Conservation (phyloP, 1,140 invertebrate species). For the Scaptomyza graminum region DNA sequence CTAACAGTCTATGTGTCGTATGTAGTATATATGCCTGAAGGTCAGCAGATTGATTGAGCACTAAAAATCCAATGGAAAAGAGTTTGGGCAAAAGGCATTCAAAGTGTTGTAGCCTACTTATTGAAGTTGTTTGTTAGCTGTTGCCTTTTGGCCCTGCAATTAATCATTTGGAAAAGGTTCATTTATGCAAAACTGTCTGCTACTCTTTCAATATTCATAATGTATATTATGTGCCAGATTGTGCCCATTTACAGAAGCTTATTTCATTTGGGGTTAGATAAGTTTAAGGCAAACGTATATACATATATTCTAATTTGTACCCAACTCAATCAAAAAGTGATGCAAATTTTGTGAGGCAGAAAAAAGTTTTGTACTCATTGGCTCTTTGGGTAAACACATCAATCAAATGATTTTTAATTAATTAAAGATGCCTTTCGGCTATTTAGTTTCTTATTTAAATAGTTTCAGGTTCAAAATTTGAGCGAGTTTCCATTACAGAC, state of each 20-base stretch:
- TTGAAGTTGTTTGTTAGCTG: constrained; percentile 54
- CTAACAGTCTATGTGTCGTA: not conserved
- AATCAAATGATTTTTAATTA: not conserved
- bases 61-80: constrained; percentile 25
- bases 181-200: not conserved
- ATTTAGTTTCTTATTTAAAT: not conserved
- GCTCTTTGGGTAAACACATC: not conserved
- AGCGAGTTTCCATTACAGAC: too few relatives aligned
- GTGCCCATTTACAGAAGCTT: constrained; percentile 4
- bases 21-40: constrained; percentile 41
- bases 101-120: constrained; percentile 36
- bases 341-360: too few relatives aligned
- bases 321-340: constrained; percentile 1
- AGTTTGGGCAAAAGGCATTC: not conserved
- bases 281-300: constrained; percentile 29
- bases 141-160: constrained; percentile 62
- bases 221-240: constrained; percentile 51
- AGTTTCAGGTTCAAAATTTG: not conserved
- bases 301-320: not conserved
- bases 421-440: not conserved
- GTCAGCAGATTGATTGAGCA: constrained; percentile 77
- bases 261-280: constrained; percentile 1
- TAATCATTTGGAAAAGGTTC: constrained; percentile 55
- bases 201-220: constrained; percentile 64
- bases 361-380: constrained; percentile 1